These are phyloP conservation scores for Iphiclides podalirius DNA, from an alignment of 2,888 invertebrate species.

Conservation along the genomic window DNA sequence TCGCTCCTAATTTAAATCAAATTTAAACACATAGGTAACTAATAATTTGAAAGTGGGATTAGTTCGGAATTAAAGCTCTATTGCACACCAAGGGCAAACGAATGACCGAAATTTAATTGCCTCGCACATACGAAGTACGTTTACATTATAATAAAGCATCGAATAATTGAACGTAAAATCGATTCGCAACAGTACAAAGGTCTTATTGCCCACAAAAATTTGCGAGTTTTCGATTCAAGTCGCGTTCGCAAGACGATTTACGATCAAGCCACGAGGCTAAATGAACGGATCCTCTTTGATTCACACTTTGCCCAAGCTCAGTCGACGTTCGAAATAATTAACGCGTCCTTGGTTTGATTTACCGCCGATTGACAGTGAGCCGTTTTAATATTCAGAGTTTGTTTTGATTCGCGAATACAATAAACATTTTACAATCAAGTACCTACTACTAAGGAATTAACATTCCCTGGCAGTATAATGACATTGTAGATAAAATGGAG, in stretches of 20 bases:
- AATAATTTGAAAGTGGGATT: too few species aligned
- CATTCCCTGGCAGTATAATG: too few species aligned
- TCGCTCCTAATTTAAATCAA: too few species aligned
- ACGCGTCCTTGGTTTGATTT: conserved; percentile 28
- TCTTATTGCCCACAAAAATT: conserved; percentile 14
- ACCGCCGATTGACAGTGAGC: conserved; percentile 9
- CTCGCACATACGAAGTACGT: too few species aligned
- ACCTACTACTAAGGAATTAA: background rate
- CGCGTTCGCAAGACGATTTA: conserved; percentile 41
- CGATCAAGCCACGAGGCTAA: conserved; percentile 35
- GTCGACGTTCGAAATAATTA: conserved; percentile 26
- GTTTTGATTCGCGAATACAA: background rate
- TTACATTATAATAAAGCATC: too few species aligned
- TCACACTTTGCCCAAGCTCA: conserved; percentile 45
- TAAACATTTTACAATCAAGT: background rate
- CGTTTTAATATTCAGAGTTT: background rate
- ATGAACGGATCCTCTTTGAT: conserved; percentile 33
- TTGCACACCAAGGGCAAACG: too few species aligned
- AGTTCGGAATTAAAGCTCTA: too few species aligned
- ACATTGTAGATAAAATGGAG: too few species aligned
- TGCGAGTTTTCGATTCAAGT: conserved; percentile 42
- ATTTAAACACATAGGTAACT: too few species aligned
- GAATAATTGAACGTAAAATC: background rate
- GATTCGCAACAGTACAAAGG: conserved; percentile 9
- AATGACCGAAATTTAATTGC: too few species aligned